Conservation (phyloP, 2,888 invertebrate species). For the Protonemura montana region DNA sequence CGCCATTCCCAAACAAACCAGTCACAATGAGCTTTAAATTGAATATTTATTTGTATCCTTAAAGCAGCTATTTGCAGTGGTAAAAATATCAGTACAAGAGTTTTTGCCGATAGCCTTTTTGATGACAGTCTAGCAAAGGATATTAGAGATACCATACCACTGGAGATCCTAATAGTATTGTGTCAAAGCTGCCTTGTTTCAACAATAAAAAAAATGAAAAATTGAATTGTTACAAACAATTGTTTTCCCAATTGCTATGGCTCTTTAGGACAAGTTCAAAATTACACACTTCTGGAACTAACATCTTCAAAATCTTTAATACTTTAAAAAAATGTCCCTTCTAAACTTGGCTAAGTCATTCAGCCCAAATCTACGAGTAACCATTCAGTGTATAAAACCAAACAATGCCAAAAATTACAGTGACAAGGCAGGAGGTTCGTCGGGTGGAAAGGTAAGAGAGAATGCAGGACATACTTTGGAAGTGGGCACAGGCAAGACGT, state of each 20-base stretch:
- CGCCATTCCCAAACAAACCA: too few species aligned
- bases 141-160: too few species aligned
- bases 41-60: too few species aligned
- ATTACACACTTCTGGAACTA: background rate
- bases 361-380: background rate
- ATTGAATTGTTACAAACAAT: background rate
- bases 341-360: background rate
- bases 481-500: background rate
- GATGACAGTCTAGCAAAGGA: too few species aligned
- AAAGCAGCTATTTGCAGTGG: too few species aligned
- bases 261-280: background rate
- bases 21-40: too few species aligned
- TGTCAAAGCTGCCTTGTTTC: background rate
- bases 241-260: background rate
- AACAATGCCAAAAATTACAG: background rate
- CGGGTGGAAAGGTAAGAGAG: background rate
- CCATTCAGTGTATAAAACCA: background rate
- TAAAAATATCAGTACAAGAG: too few species aligned
- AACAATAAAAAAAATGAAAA: background rate
- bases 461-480: background rate
- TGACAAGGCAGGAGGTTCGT: background rate
- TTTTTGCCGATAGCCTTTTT: too few species aligned
- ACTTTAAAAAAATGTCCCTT: background rate
- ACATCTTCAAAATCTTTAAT: background rate
- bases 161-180: too few species aligned